A percentile compares a stretch with the other conserved stretches of the same genome.
These are phyloP conservation scores for Novumbra hubbsi DNA, from an alignment of 2,797 vertebrate genomes.

Conservation along the genomic window DNA sequence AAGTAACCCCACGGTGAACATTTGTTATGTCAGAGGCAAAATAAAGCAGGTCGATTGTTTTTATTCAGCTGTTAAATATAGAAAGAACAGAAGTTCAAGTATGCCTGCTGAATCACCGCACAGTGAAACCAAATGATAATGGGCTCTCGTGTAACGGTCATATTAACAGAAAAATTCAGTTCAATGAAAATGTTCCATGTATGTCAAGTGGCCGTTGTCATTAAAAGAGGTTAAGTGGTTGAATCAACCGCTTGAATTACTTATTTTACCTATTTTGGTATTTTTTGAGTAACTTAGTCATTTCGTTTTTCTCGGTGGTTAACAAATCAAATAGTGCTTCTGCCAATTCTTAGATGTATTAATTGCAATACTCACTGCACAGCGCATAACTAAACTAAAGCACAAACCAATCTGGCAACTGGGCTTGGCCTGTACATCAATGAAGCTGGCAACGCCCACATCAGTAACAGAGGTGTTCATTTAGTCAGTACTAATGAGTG, in stretches of 20 bases:
- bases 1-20: background rate
- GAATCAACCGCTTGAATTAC: constrained; percentile 19
- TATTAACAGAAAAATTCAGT: background rate
- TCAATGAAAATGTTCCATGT: constrained; percentile 25
- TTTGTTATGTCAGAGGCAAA: background rate
- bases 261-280: background rate
- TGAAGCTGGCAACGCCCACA: background rate
- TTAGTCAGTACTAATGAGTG: background rate
- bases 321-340: background rate
- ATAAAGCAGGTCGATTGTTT: background rate
- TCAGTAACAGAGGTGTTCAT: background rate
- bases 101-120: background rate
- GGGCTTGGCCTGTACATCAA: background rate
- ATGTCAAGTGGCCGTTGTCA: constrained; percentile 40
- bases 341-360: background rate
- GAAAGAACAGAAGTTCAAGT: background rate
- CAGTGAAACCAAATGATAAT: background rate
- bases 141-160: background rate
- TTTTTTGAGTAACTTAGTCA: constrained; percentile 15
- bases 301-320: background rate
- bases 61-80: background rate
- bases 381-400: background rate
- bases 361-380: background rate
- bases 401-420: constrained; percentile 1
- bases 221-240: constrained; percentile 20